Evolutionary conservation across 2,888 invertebrate genomes (phyloP).

Genomic region (Agriotes lineatus): DNA sequence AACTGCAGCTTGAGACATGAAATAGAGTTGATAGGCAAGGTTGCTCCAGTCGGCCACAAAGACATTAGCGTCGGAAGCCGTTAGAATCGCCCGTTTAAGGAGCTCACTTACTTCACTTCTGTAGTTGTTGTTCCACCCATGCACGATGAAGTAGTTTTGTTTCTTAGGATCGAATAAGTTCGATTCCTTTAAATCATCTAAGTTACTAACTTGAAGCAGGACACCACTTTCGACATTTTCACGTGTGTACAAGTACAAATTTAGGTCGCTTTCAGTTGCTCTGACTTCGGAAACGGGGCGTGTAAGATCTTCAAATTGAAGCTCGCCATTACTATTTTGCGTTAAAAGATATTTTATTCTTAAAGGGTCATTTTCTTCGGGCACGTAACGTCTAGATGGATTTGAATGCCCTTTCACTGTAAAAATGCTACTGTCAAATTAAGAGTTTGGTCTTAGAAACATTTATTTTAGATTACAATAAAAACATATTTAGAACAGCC

Average conservation of each 20-base stretch:
- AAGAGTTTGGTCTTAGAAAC: too few relatives aligned
- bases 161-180: slow-evolving; percentile 50
- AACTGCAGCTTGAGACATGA: slow-evolving; percentile 48
- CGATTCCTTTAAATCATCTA: slow-evolving; percentile 34
- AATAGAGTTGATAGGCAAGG: slow-evolving; percentile 51
- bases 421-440: too few relatives aligned
- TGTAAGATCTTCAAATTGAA: slow-evolving; percentile 42
- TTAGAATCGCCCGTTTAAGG: slow-evolving; percentile 51
- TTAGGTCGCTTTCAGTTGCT: slow-evolving; percentile 49
- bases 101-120: slow-evolving; percentile 51
- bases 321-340: slow-evolving; percentile 37
- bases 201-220: slow-evolving; percentile 37
- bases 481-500: too few relatives aligned
- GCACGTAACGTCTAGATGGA: background rate
- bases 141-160: slow-evolving; percentile 56
- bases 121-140: slow-evolving; percentile 58
- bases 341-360: slow-evolving; percentile 28
- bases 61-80: slow-evolving; percentile 55
- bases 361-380: slow-evolving; percentile 26
- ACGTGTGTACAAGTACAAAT: slow-evolving; percentile 52
- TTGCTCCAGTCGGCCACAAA: slow-evolving; percentile 59
- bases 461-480: too few relatives aligned
- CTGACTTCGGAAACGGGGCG: background rate
- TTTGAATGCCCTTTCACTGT: background rate
- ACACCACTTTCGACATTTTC: slow-evolving; percentile 43